Percentiles rank a stretch among this genome's conserved stretches.
Conservation (phyloP, 2,797 vertebrate genomes). For the Sebastes oblongus region DNA sequence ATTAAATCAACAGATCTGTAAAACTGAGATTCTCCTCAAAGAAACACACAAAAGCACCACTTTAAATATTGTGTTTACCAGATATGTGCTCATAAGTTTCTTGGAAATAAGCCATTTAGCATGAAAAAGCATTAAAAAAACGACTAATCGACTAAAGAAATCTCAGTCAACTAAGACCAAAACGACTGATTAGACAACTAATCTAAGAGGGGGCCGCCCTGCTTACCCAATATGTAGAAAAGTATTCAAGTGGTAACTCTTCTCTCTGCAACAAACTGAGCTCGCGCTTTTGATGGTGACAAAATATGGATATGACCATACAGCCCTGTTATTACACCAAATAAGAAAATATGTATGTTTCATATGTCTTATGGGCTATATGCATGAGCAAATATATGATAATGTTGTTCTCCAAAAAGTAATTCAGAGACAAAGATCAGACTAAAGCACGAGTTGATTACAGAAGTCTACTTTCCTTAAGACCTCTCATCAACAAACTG, state of each 20-base stretch:
- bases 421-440: not conserved
- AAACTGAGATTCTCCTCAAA: too few species aligned
- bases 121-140: too few species aligned
- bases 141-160: too few species aligned
- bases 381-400: not conserved
- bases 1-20: too few species aligned
- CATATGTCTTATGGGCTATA: not conserved
- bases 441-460: not conserved
- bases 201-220: too few species aligned
- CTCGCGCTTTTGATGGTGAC: not conserved
- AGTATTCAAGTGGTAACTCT: not conserved
- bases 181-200: too few species aligned
- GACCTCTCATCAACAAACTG: not conserved
- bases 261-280: not conserved
- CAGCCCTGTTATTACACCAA: not conserved
- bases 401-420: not conserved
- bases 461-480: not conserved
- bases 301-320: not conserved
- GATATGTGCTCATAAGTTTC: too few species aligned
- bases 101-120: too few species aligned
- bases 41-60: too few species aligned
- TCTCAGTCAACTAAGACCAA: too few species aligned
- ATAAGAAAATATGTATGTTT: not conserved
- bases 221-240: not conserved
- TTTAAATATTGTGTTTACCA: too few species aligned